These are phyloP conservation scores for Sialis fuliginosa DNA, from an alignment of 2,888 invertebrate species.

Conservation along the genomic window DNA sequence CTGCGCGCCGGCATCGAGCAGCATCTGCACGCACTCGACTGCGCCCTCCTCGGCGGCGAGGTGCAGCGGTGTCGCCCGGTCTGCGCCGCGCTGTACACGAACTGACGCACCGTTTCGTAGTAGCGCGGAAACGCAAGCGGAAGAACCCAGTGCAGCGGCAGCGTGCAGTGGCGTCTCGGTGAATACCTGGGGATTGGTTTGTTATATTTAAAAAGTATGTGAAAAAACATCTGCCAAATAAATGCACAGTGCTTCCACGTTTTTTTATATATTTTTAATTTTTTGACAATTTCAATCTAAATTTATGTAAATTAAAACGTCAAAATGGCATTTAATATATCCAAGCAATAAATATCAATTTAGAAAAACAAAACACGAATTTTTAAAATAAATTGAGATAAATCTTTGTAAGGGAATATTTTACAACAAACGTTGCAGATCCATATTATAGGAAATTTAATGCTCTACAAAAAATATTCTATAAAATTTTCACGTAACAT, in stretches of 20 bases:
- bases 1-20: constrained; percentile 57
- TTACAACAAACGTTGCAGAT: no score
- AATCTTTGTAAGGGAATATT: no score
- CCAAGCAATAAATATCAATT: no score
- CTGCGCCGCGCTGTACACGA: constrained; percentile 49
- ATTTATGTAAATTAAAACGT: no score
- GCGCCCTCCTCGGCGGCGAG: constrained; percentile 78
- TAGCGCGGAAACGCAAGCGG: constrained; percentile 50
- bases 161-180: constrained; percentile 74
- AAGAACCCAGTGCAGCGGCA: constrained; percentile 56
- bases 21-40: constrained; percentile 51
- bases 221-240: neutral
- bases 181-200: constrained; percentile 37
- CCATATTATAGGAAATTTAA: no score
- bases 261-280: neutral
- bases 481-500: no score
- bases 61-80: constrained; percentile 66
- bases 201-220: constrained; percentile 1
- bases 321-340: no score
- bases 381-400: no score
- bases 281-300: no score
- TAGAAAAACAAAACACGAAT: no score
- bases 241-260: no score
- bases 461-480: no score
- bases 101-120: constrained; percentile 66